Conservation (phyloP, 2,797 vertebrate species). For the Myiotriccus ornatus region DNA sequence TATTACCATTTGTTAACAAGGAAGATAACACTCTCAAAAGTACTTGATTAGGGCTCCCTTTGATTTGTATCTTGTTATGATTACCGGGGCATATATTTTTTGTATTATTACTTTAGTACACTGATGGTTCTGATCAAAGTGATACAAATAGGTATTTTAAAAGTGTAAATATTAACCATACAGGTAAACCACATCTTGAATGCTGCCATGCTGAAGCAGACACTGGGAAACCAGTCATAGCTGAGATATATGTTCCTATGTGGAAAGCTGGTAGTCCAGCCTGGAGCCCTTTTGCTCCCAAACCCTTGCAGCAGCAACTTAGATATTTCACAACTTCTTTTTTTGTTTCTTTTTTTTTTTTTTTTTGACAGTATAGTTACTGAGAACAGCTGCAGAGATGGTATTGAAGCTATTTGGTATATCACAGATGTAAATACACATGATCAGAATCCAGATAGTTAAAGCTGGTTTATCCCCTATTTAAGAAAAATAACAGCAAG, state of each 20-base stretch:
- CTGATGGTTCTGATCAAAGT: slow-evolving; percentile 33
- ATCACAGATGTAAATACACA: not conserved
- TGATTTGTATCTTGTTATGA: slow-evolving; percentile 61
- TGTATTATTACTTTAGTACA: slow-evolving; percentile 44
- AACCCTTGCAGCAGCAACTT: not conserved
- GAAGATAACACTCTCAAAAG: slow-evolving; percentile 69
- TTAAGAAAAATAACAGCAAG: not conserved
- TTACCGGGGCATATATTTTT: slow-evolving; percentile 55
- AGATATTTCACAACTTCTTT: not conserved
- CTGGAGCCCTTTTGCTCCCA: not conserved
- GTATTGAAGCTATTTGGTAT: not conserved
- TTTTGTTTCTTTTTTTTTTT: not conserved
- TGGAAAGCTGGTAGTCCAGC: not conserved
- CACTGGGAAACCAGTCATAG: not conserved
- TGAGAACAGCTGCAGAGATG: not conserved
- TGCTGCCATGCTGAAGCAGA: not conserved
- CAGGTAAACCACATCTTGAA: slow-evolving; percentile 22
- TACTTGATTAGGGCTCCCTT: slow-evolving; percentile 61
- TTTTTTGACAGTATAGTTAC: not conserved
- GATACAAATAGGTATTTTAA: slow-evolving; percentile 40
- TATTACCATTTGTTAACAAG: slow-evolving; percentile 72
- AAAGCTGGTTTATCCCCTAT: no score
- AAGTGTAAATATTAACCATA: slow-evolving; percentile 25
- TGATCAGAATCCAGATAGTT: not conserved
- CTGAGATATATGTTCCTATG: accelerated